Conservation (phyloP, 2,888 invertebrate species). For the Chaetogeoica ovagalla region DNA sequence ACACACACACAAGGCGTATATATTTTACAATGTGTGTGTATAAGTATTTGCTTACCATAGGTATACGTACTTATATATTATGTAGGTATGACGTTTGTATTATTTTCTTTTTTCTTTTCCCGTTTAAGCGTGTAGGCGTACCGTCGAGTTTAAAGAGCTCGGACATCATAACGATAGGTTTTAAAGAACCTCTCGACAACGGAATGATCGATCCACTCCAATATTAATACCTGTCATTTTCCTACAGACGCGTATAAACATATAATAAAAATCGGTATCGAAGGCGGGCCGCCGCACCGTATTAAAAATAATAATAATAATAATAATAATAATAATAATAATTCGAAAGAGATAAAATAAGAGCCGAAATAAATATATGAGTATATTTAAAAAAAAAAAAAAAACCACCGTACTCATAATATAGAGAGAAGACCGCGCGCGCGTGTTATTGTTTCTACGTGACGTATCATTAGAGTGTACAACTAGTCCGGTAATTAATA, state of each 20-base stretch:
- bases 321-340: no score
- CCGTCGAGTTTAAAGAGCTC: slow-evolving; percentile 42
- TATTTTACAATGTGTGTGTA: no score
- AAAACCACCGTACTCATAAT: neutral
- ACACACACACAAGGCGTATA: neutral
- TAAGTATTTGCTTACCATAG: no score
- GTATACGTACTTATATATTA: neutral
- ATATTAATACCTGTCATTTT: slow-evolving; percentile 52
- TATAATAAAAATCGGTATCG: slow-evolving; percentile 43
- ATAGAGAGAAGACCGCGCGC: neutral
- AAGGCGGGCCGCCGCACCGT: neutral
- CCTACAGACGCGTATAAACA: slow-evolving; percentile 11
- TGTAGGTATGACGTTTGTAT: slow-evolving; percentile 20
- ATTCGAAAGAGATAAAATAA: no score
- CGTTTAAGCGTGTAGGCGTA: slow-evolving; percentile 41
- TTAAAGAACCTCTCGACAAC: slow-evolving; percentile 39
- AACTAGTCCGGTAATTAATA: slow-evolving; percentile 47
- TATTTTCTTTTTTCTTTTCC: neutral
- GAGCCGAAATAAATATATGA: no score
- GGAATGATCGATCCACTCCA: slow-evolving; percentile 48
- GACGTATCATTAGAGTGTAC: slow-evolving; percentile 40
- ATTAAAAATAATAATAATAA: no score
- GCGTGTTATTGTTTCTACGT: slow-evolving; percentile 30
- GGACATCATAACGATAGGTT: slow-evolving; percentile 45
- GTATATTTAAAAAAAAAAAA: slow-evolving; percentile 1